Evolutionary conservation across 2,797 vertebrate species (phyloP).

Genomic region (Parauchenoglanis ngamensis): DNA sequence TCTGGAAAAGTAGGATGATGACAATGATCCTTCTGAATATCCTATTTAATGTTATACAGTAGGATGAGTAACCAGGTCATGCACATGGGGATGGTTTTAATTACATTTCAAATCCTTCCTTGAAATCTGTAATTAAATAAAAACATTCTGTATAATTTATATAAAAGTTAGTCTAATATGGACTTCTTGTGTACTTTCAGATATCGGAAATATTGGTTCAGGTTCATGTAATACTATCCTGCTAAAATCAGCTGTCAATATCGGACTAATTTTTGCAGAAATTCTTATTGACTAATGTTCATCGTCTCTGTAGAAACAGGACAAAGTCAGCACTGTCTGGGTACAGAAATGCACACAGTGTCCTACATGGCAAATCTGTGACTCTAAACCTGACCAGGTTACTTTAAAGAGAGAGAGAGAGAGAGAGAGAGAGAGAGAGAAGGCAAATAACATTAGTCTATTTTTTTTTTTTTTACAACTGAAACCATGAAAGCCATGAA

Average conservation of each 20-base stretch:
- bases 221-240: neutral
- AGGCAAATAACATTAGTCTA: constrained; percentile 30
- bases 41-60: neutral
- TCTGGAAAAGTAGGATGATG: neutral
- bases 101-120: neutral
- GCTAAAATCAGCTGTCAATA: neutral
- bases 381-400: neutral
- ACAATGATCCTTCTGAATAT: neutral
- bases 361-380: neutral
- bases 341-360: neutral
- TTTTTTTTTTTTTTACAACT: constrained; percentile 29
- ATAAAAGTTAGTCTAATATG: neutral
- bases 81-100: neutral
- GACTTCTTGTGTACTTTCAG: neutral
- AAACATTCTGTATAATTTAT: neutral
- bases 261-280: neutral
- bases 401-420: neutral
- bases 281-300: neutral
- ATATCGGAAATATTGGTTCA: neutral
- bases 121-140: neutral
- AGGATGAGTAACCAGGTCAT: neutral
- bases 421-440: constrained; percentile 1
- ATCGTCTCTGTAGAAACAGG: neutral
- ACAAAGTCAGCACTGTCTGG: neutral
- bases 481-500: constrained; percentile 52